Percentiles rank a stretch among this genome's conserved stretches.
Evolutionary conservation across 1,140 invertebrate genomes (phyloP).

Genomic region (Procambarus virginalis): DNA sequence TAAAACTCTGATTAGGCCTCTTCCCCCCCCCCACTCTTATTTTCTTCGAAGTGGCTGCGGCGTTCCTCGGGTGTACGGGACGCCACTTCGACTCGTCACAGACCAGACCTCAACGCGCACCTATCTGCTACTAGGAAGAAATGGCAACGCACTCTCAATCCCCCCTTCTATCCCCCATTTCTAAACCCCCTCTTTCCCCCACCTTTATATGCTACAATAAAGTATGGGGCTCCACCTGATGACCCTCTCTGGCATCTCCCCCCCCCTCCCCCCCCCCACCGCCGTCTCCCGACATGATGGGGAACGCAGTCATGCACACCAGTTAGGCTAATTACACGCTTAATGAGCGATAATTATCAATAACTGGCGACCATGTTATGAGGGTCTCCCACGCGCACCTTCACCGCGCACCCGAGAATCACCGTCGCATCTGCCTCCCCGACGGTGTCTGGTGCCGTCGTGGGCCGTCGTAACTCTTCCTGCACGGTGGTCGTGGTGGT

Average conservation of each 20-base stretch:
- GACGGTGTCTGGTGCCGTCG: neutral
- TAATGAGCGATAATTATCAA: constrained; percentile 51
- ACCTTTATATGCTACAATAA: neutral
- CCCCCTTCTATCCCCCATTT: too few relatives aligned
- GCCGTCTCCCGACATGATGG: constrained; percentile 3
- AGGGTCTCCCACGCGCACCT: neutral
- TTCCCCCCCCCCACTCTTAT: neutral
- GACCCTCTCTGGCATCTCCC: neutral
- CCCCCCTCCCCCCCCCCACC: too few relatives aligned
- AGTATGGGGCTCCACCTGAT: neutral
- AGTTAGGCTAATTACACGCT: constrained; percentile 52
- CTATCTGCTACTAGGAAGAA: too few relatives aligned
- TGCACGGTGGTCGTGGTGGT: too few relatives aligned
- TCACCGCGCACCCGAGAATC: neutral
- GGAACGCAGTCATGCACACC: constrained; percentile 36
- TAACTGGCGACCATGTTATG: neutral
- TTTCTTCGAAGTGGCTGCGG: neutral
- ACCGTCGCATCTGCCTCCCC: neutral
- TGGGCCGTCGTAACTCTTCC: too few relatives aligned
- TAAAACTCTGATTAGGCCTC: neutral
- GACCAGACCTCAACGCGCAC: neutral
- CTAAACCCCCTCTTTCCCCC: neutral
- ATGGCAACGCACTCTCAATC: too few relatives aligned
- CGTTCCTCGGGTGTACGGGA: neutral
- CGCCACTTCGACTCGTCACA: neutral